Conservation (phyloP, 2,888 invertebrate genomes). For the Punctoribates punctum region DNA sequence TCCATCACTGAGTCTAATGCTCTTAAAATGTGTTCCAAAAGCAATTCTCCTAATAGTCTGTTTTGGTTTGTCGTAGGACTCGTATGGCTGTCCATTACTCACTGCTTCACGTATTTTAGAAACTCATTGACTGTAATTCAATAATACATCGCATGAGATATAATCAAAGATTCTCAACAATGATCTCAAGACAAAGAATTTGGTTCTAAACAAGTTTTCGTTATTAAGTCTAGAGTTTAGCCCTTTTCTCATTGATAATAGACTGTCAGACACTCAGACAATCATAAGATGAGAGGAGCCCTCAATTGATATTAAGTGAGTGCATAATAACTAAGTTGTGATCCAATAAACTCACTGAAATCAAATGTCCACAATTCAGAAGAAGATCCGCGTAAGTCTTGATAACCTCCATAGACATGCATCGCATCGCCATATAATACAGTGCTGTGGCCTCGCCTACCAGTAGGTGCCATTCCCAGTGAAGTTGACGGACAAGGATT, state of each 20-base stretch:
- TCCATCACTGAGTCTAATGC: background rate
- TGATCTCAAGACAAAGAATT: background rate
- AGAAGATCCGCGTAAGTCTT: constrained; percentile 76
- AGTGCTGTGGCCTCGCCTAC: constrained; percentile 76
- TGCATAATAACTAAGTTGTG: background rate
- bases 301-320: constrained; percentile 15
- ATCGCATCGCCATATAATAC: constrained; percentile 72
- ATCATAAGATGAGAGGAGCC: background rate
- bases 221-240: too few relatives aligned
- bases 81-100: background rate
- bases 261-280: background rate
- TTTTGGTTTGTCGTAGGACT: background rate
- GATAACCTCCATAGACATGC: constrained; percentile 81
- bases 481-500: constrained; percentile 14
- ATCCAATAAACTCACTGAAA: constrained; percentile 62
- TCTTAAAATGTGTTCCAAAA: background rate
- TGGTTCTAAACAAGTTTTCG: background rate
- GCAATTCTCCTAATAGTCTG: background rate
- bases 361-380: constrained; percentile 82
- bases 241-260: too few relatives aligned
- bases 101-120: background rate
- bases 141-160: background rate
- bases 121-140: constrained; percentile 14
- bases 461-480: constrained; percentile 60
- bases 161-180: background rate